Base-by-base conservation (phyloP, 2,797 vertebrate species). In the Crenuchus spilurus region DNA sequence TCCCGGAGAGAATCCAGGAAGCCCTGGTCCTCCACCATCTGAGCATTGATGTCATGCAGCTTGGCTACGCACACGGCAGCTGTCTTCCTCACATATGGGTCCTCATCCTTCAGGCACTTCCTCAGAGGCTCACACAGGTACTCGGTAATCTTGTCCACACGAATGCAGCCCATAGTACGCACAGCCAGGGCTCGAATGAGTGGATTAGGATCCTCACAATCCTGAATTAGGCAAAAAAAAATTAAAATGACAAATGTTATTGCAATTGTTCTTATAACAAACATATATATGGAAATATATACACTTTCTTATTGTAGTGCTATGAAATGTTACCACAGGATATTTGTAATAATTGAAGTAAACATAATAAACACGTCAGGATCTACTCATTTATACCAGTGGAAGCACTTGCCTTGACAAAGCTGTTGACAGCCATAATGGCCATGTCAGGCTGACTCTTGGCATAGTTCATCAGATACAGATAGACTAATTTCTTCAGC, bases 381-480 rank as follows among this genome's bases (percentile, higher is more conserved):
- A 3, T 35, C 0, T 16, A 10, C 10, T 3, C 10, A 26, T 39
- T 16, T 4, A 22, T 16, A 35, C 8, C 3, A 64, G 22, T n/a
- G 46, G 20, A 67, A 57, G 5, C 2, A 28, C 83, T 91, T 90
- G 89, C 98, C 96, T 99, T 99, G 67, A 99, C 98, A 76, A 99
- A 99, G 90, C 97, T 99, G 92, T 99, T 99, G 78, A 99, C 98
- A 0, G 98, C 98, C 98, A 99, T 99, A 87, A 99, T 99, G 88
- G 98, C 98, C 98, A 99, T 99, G 82, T 99, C 98, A 0, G 98
- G 98, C 83, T 99, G 98, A 75, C 96, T 99, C 84, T 99, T 99
- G 87, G 98, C 98, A 0, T 99, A 99, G 89, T 99, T 99, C 98
- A 99, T 99, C 78, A 99, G 84, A 86, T 99, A 99, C 2, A 99